Evolutionary conservation across 2,113 vertebrate species (phyloP).

Genomic region (Sylvietta virens): DNA sequence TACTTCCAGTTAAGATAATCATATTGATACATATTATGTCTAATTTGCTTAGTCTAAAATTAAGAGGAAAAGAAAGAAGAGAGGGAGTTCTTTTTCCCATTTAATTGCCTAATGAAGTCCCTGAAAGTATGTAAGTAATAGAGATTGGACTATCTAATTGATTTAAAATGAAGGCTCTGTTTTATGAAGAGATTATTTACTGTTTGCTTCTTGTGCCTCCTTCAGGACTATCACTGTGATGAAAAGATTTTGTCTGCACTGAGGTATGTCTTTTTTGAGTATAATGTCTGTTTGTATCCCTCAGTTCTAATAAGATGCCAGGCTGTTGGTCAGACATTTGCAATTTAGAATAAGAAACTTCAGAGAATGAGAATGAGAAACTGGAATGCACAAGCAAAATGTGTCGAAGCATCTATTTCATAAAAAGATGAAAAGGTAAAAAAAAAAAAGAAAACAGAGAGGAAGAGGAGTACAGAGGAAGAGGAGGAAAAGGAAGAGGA

Average conservation of each 20-base stretch:
- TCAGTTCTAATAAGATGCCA: background rate
- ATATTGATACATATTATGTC: background rate
- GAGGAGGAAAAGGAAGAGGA: rapidly evolving
- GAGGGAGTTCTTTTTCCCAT: background rate
- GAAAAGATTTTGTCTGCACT: background rate
- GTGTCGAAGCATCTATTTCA: background rate
- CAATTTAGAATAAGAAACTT: background rate
- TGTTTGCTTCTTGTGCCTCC: background rate
- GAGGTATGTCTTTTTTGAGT: background rate
- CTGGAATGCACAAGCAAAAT: background rate
- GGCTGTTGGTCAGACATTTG: background rate
- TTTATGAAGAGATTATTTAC: background rate
- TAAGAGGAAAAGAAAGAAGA: background rate
- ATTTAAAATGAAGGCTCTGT: background rate
- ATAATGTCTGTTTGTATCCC: background rate
- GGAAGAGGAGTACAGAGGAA: rapidly evolving
- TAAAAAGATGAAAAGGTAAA: rapidly evolving
- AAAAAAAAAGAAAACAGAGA: too few species aligned
- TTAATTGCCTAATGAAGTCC: background rate
- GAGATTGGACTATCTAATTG: background rate
- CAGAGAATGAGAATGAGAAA: too few species aligned
- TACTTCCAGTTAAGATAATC: background rate
- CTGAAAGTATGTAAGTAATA: background rate
- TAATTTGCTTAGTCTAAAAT: background rate
- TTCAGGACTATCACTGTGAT: background rate